Conservation (phyloP, 2,797 vertebrate genomes). For the Notolepis coatsorum region DNA sequence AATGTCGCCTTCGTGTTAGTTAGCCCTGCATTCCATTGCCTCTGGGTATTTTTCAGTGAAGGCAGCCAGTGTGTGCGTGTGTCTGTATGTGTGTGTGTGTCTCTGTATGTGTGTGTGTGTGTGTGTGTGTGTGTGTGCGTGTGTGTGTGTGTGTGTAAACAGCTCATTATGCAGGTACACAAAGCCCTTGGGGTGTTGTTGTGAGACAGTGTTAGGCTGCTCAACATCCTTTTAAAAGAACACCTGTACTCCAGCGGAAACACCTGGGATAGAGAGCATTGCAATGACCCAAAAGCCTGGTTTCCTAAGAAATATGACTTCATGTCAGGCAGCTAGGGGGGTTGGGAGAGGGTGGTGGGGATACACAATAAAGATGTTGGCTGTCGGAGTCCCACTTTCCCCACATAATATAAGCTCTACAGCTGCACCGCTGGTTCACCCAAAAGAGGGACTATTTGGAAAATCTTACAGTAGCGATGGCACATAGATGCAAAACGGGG, state of each 20-base stretch:
- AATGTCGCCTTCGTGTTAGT: constrained; percentile 45
- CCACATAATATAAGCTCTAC: too few relatives aligned
- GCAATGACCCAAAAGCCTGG: too few relatives aligned
- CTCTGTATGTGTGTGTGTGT: not conserved
- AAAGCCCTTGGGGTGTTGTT: not conserved
- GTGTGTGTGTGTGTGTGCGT: constrained; percentile 1
- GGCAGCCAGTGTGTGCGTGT: constrained; percentile 6
- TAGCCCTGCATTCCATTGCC: constrained; percentile 22
- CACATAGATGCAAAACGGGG: too few relatives aligned
- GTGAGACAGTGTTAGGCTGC: not conserved
- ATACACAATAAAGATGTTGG: too few relatives aligned
- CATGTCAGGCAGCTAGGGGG: too few relatives aligned
- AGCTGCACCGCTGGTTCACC: too few relatives aligned
- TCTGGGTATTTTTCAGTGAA: constrained; percentile 1
- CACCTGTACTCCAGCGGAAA: constrained; percentile 17
- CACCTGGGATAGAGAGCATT: not conserved
- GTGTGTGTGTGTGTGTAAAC: constrained; percentile 30
- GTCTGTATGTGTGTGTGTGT: not conserved
- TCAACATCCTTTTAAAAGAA: constrained; percentile 58
- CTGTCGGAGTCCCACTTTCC: too few relatives aligned
- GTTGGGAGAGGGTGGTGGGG: too few relatives aligned
- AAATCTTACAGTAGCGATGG: too few relatives aligned
- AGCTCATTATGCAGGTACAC: not conserved
- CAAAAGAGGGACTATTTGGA: too few relatives aligned
- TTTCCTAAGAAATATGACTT: too few relatives aligned